These are phyloP conservation scores for Crocallis elinguaria DNA, from an alignment of 2,888 invertebrate species.

Conservation along the genomic window DNA sequence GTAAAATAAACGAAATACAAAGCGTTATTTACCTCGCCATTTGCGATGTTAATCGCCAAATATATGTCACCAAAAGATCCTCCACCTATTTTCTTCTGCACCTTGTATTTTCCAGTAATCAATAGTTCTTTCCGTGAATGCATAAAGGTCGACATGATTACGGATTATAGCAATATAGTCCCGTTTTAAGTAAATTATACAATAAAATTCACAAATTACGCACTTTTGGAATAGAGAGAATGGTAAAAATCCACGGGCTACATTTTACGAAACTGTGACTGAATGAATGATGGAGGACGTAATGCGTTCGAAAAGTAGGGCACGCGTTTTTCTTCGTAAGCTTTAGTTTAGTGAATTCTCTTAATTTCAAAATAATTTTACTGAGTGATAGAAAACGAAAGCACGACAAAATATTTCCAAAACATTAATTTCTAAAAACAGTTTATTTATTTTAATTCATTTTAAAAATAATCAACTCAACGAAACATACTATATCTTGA, in stretches of 20 bases:
- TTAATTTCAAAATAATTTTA: not conserved
- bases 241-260: constrained; percentile 62
- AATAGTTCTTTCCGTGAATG: constrained; percentile 87
- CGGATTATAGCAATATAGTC: constrained; percentile 49
- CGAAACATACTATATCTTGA: not conserved
- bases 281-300: constrained; percentile 48
- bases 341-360: not conserved
- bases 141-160: constrained; percentile 42
- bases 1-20: constrained; percentile 33
- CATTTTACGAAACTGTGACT: constrained; percentile 65
- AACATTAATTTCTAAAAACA: too few relatives aligned
- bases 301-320: constrained; percentile 52
- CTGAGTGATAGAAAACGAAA: not conserved
- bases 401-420: not conserved
- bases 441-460: not conserved
- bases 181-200: constrained; percentile 47
- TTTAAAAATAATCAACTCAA: not conserved
- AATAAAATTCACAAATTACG: constrained; percentile 61
- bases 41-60: constrained; percentile 96
- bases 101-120: constrained; percentile 96
- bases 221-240: constrained; percentile 62
- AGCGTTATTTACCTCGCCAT: constrained; percentile 90
- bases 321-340: constrained; percentile 27
- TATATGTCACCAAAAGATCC: constrained; percentile 99
- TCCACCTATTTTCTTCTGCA: constrained; percentile 98